A percentile compares a stretch with the other conserved stretches of the same genome.
Conservation (phyloP, 2,797 vertebrate species). For the Brachyalestes nurse region DNA sequence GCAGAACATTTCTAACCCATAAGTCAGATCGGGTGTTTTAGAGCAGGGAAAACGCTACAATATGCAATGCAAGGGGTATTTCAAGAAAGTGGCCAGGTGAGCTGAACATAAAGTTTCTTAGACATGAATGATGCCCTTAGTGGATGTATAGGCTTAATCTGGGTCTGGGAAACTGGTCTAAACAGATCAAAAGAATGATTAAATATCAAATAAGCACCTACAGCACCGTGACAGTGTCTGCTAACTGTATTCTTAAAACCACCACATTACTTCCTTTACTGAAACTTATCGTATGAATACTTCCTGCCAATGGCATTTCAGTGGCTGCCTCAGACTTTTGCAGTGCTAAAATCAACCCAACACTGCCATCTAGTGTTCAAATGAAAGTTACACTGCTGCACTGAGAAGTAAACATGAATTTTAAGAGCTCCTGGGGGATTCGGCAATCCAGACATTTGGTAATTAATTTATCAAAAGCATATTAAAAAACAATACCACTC, state of each 20-base stretch:
- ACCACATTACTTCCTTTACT: no score
- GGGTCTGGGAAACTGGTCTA: no score
- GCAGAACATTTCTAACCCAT: no score
- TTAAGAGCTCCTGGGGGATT: neutral
- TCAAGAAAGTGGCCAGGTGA: neutral
- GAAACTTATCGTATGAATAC: no score
- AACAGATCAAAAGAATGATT: neutral
- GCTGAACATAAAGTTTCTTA: neutral
- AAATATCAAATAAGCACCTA: neutral
- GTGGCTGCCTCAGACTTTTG: neutral
- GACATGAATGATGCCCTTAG: neutral
- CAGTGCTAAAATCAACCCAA: neutral
- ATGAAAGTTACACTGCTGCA: neutral
- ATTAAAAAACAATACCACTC: neutral
- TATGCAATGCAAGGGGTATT: neutral
- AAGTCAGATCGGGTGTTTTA: no score
- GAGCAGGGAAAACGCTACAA: no score
- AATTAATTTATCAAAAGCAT: neutral
- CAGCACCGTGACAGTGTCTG: neutral
- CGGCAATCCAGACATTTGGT: neutral
- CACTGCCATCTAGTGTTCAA: slow-evolving; percentile 53
- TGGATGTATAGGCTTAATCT: neutral
- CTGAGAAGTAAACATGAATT: neutral
- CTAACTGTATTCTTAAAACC: no score
- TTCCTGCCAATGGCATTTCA: no score